Conservation (phyloP, 2,113 vertebrate genomes). For the Cyanoliseus patagonus region DNA sequence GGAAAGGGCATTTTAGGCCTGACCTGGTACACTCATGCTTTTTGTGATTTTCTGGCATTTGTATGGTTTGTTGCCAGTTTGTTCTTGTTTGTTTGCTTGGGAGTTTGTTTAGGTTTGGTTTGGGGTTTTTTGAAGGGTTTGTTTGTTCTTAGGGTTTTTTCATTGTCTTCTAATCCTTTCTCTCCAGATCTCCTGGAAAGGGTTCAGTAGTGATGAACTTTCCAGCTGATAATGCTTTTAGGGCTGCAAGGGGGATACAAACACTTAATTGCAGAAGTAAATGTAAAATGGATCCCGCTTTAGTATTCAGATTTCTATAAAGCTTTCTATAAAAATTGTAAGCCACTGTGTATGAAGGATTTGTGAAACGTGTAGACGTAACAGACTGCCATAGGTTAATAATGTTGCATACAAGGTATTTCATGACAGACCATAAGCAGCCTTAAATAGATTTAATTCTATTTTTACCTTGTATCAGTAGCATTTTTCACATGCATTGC, state of each 20-base stretch:
- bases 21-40: accelerated
- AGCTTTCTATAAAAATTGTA: background rate
- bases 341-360: background rate
- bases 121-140: background rate
- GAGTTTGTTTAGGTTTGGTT: no score
- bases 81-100: background rate
- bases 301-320: background rate
- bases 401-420: background rate
- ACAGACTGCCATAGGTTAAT: background rate
- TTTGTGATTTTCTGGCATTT: background rate
- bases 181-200: accelerated
- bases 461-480: background rate
- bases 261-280: background rate
- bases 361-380: background rate
- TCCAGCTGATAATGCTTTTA: background rate
- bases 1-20: background rate
- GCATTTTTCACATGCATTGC: background rate
- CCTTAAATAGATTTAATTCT: background rate
- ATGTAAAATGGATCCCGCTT: background rate
- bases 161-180: background rate
- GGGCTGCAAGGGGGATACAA: background rate
- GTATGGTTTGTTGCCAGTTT: background rate
- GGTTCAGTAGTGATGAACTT: background rate
- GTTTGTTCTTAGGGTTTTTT: background rate
- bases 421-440: background rate